Conservation (phyloP, 1,140 invertebrate species). For the Brachionus plicatilis region DNA sequence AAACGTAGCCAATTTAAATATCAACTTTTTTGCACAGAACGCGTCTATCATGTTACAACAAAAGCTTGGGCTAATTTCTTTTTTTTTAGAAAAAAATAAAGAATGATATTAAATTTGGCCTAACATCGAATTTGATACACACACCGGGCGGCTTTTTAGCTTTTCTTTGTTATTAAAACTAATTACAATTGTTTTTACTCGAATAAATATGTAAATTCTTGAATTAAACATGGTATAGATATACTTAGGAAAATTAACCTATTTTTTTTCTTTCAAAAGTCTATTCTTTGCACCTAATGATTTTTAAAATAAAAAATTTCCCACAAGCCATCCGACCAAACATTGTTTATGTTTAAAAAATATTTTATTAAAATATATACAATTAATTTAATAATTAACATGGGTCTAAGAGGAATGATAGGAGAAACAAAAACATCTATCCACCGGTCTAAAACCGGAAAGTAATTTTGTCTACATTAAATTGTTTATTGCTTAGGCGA, state of each 20-base stretch:
- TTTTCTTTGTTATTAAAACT: background rate
- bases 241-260: background rate
- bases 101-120: background rate
- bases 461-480: background rate
- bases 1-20: background rate
- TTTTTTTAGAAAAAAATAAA: background rate
- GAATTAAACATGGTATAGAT: background rate
- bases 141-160: background rate
- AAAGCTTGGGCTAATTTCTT: background rate
- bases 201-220: background rate
- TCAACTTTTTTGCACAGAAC: background rate
- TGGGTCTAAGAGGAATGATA: background rate
- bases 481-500: background rate
- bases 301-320: background rate
- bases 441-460: background rate
- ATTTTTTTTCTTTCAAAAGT: background rate
- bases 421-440: background rate
- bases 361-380: background rate
- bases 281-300: background rate
- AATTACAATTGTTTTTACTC: constrained; percentile 2
- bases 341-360: background rate
- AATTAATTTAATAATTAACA: background rate
- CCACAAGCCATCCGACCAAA: background rate
- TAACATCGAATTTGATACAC: background rate
- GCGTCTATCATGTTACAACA: background rate